Conservation (phyloP, 2,797 vertebrate genomes). For the Ctenopoma kingsleyae region DNA sequence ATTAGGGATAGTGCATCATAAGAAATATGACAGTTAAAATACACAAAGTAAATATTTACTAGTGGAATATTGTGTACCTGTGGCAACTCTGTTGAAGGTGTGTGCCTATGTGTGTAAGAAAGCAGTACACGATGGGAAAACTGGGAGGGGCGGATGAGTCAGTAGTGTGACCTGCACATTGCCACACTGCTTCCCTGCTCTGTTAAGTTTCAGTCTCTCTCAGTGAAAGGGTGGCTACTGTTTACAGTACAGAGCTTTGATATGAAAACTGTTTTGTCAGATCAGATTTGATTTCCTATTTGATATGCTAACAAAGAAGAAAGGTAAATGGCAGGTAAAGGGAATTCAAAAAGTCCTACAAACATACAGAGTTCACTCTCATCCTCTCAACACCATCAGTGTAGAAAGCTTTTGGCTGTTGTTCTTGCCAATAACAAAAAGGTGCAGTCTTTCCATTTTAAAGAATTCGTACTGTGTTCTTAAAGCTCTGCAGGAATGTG, state of each 20-base stretch:
- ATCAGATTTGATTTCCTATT: background rate
- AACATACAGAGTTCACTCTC: background rate
- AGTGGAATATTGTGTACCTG: background rate
- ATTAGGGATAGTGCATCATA: background rate
- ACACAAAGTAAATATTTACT: slow-evolving; percentile 12
- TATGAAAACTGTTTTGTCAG: background rate
- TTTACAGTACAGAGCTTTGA: slow-evolving; percentile 10
- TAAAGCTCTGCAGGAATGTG: slow-evolving; percentile 58
- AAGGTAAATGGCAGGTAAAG: background rate
- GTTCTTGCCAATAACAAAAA: slow-evolving; percentile 27
- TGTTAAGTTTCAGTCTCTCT: slow-evolving; percentile 40
- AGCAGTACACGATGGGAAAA: slow-evolving; percentile 27
- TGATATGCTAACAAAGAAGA: background rate
- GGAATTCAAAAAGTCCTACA: background rate
- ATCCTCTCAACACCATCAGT: background rate
- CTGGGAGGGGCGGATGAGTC: slow-evolving; percentile 76
- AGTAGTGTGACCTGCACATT: slow-evolving; percentile 53
- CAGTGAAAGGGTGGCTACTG: slow-evolving; percentile 4
- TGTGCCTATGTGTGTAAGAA: slow-evolving; percentile 27
- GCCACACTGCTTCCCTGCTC: slow-evolving; percentile 39
- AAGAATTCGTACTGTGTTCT: slow-evolving; percentile 50
- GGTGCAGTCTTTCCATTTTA: slow-evolving; percentile 67
- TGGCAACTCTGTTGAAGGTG: slow-evolving; percentile 24
- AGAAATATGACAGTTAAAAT: background rate
- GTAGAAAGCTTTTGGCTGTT: background rate